phyloP scores from a whole-genome alignment of 2,113 vertebrate genomes.

The Conger conger region DNA sequence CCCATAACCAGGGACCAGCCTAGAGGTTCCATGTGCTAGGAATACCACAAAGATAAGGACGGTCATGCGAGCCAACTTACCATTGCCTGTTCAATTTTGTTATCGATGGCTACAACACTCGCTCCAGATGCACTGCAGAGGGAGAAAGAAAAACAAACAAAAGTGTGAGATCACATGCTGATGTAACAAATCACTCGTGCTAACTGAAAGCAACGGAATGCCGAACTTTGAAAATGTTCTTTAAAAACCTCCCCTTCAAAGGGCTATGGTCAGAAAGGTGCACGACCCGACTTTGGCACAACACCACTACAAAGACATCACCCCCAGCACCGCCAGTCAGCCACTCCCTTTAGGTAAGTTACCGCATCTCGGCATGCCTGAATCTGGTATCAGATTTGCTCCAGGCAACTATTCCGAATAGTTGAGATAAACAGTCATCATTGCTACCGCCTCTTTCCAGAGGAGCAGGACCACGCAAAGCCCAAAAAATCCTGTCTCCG shows the following conservation, averaged over 20 bases:
- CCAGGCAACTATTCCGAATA: neutral
- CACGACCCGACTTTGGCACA: neutral
- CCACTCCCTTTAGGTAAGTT: neutral
- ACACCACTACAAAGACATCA: neutral
- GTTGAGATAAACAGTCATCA: neutral
- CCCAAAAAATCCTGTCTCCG: no score
- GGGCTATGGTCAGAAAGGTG: neutral
- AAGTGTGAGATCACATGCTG: neutral
- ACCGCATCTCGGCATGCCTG: neutral
- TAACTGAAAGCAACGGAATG: neutral
- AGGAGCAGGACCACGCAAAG: neutral
- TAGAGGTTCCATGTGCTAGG: no score
- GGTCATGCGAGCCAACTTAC: constrained; percentile 68
- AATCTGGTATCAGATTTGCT: neutral
- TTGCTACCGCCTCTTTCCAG: neutral
- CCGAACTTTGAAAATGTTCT: no score
- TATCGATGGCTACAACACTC: constrained; percentile 96
- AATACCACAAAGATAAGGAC: no score
- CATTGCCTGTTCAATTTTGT: constrained; percentile 99
- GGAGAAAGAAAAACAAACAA: neutral
- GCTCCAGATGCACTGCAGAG: constrained; percentile 85
- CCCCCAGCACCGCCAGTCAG: no score
- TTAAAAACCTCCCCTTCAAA: no score
- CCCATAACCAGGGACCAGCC: no score
- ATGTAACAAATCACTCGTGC: neutral